phyloP scores from a whole-genome alignment of 2,888 invertebrate genomes.

The Acleris holmiana region DNA sequence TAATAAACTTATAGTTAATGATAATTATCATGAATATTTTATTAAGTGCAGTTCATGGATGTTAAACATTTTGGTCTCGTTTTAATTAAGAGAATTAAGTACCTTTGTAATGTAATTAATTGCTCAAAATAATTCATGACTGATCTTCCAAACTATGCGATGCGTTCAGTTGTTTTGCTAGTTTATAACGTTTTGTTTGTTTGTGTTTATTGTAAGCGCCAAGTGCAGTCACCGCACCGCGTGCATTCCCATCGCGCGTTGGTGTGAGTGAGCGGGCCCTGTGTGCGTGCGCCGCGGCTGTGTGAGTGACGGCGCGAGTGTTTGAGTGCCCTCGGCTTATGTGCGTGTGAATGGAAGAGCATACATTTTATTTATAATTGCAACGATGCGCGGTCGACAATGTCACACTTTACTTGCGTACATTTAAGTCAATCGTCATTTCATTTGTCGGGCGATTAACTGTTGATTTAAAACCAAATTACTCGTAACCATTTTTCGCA shows the following conservation, averaged over 20 bases:
- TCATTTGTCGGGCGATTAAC: slow-evolving; percentile 57
- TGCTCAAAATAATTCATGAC: slow-evolving; percentile 26
- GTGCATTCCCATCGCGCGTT: slow-evolving; percentile 74
- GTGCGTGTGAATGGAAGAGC: slow-evolving; percentile 83
- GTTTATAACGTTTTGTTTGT: slow-evolving; percentile 79
- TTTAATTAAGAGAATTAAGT: slow-evolving; percentile 11
- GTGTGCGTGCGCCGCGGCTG: slow-evolving; percentile 58
- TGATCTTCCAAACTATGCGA: slow-evolving; percentile 56
- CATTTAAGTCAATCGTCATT: slow-evolving; percentile 62
- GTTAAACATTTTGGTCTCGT: slow-evolving; percentile 11
- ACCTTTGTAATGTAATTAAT: slow-evolving; percentile 29
- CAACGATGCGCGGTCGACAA: slow-evolving; percentile 80
- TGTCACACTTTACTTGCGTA: slow-evolving; percentile 70
- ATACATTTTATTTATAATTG: slow-evolving; percentile 83
- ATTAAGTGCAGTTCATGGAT: slow-evolving; percentile 11
- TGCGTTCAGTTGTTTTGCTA: slow-evolving; percentile 65
- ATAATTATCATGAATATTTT: slow-evolving; percentile 33
- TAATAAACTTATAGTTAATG: slow-evolving; percentile 22
- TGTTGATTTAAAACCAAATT: slow-evolving; percentile 44
- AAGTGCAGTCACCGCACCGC: slow-evolving; percentile 85
- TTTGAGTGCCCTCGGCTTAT: slow-evolving; percentile 76
- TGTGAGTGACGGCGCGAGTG: slow-evolving; percentile 66
- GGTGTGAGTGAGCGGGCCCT: slow-evolving; percentile 61
- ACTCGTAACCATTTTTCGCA: slow-evolving; percentile 12
- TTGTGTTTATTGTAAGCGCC: slow-evolving; percentile 82